phyloP scores from a whole-genome alignment of 92 coral and sea anemone species.

The Umimayanthus kanabou region DNA sequence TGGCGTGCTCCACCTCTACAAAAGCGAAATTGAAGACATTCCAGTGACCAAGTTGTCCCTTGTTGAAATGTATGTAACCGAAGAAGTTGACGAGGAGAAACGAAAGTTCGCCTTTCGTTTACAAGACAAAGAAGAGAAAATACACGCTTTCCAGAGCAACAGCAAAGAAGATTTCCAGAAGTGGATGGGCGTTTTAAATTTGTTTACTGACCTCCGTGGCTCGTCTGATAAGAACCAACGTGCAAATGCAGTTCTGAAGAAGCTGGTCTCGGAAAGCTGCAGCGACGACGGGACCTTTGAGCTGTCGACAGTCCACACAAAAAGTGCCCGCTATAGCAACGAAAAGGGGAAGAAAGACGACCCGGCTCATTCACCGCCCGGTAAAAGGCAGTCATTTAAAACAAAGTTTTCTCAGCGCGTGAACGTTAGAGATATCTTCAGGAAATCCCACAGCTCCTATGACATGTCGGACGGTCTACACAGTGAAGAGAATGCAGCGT shows the following conservation, averaged over 20 bases:
- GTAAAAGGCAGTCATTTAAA: constrained; percentile 68
- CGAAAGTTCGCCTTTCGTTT: constrained; percentile 67
- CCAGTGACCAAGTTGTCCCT: constrained; percentile 64
- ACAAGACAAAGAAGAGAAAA: constrained; percentile 72
- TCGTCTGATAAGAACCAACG: constrained; percentile 54
- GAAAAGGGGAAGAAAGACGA: constrained; percentile 63
- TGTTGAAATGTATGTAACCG: constrained; percentile 84
- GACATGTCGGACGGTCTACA: constrained; percentile 60
- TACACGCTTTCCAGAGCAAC: constrained; percentile 60
- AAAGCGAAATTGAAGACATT: constrained; percentile 66
- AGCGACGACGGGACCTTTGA: constrained; percentile 59
- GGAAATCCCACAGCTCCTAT: constrained; percentile 77
- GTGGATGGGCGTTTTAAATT: constrained; percentile 75
- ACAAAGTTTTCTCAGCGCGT: constrained; percentile 75
- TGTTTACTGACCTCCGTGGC: constrained; percentile 74
- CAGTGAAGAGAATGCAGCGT: constrained; percentile 49
- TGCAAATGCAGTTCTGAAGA: constrained; percentile 17
- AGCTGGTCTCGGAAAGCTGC: constrained; percentile 43
- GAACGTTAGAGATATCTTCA: constrained; percentile 76
- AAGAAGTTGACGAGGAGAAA: constrained; percentile 62
- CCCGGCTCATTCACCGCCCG: constrained; percentile 59
- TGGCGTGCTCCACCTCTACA: constrained; percentile 79
- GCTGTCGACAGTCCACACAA: constrained; percentile 57
- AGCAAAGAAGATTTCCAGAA: constrained; percentile 72
- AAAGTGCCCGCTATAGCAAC: constrained; percentile 52